Percentiles rank a stretch among this genome's conserved stretches.
phyloP scores from a whole-genome alignment of 2,113 vertebrate species.

The Lepisosteus oculatus region DNA sequence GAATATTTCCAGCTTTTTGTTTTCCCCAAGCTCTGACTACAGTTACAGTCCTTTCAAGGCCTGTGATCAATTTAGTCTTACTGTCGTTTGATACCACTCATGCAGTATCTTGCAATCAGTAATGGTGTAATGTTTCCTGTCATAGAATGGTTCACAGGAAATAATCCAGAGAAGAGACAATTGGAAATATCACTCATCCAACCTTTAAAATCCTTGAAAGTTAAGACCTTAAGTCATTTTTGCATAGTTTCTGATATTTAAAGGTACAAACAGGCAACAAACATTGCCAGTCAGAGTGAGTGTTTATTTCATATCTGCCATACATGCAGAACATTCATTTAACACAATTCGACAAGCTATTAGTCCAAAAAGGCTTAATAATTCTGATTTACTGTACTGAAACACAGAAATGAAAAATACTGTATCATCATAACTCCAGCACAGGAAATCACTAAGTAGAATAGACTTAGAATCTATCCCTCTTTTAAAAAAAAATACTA shows the following conservation, averaged over 20 bases:
- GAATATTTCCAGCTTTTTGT: slow-evolving; percentile 63
- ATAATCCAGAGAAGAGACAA: background rate
- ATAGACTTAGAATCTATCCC: background rate
- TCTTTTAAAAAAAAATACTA: no score
- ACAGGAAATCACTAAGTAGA: slow-evolving; percentile 18
- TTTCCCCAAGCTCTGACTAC: slow-evolving; percentile 41
- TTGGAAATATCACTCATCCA: slow-evolving; percentile 38
- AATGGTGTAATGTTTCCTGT: slow-evolving; percentile 60
- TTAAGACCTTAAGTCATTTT: background rate
- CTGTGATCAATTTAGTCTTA: slow-evolving; percentile 54
- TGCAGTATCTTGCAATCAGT: slow-evolving; percentile 53
- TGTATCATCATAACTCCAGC: background rate
- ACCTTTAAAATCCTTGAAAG: slow-evolving; percentile 13
- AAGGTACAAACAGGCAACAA: background rate
- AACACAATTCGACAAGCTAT: slow-evolving; percentile 24
- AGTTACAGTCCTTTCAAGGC: slow-evolving; percentile 42
- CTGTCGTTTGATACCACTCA: slow-evolving; percentile 49
- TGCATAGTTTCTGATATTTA: background rate
- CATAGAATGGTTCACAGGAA: slow-evolving; percentile 42
- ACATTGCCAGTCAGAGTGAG: slow-evolving; percentile 25
- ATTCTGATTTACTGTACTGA: slow-evolving; percentile 29
- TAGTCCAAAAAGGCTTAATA: slow-evolving; percentile 30
- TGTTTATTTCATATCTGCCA: background rate
- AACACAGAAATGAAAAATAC: slow-evolving; percentile 18
- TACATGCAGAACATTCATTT: slow-evolving; percentile 24